phyloP scores from a whole-genome alignment of 2,888 invertebrate genomes.

The Smittia aterrima region DNA sequence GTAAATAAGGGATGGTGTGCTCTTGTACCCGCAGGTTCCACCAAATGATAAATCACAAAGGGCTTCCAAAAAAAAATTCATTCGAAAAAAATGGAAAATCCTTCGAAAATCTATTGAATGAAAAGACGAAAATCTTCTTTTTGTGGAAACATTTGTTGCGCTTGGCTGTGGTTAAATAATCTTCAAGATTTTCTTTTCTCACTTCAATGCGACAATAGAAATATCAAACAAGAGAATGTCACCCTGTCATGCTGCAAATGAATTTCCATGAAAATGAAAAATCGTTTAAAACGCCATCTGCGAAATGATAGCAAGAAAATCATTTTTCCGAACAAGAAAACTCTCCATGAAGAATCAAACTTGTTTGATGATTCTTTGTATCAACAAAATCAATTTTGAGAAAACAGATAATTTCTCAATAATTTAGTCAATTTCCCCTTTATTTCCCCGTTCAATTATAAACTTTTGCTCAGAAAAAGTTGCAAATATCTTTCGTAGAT shows the following conservation, averaged over 20 bases:
- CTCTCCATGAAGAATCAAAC: constrained; percentile 30
- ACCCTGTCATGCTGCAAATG: no score
- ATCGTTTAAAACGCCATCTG: no score
- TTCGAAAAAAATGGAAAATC: neutral
- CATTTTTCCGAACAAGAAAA: constrained; percentile 18
- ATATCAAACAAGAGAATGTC: no score
- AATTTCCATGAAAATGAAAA: no score
- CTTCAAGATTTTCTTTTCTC: neutral
- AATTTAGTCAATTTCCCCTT: constrained; percentile 8
- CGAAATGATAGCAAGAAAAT: neutral
- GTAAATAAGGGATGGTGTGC: neutral
- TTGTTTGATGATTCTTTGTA: no score
- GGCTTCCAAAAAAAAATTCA: constrained; percentile 21
- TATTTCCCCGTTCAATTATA: constrained; percentile 38
- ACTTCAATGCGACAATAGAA: neutral
- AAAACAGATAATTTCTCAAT: neutral
- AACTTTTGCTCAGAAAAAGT: neutral
- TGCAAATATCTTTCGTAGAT: neutral
- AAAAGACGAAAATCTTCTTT: neutral
- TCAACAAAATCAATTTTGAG: no score
- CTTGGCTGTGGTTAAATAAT: neutral
- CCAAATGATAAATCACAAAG: constrained; percentile 13
- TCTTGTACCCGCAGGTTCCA: neutral
- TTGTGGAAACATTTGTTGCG: neutral
- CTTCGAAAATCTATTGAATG: neutral